phyloP scores from a whole-genome alignment of 2,797 vertebrate genomes.

The Natrix natrix region DNA sequence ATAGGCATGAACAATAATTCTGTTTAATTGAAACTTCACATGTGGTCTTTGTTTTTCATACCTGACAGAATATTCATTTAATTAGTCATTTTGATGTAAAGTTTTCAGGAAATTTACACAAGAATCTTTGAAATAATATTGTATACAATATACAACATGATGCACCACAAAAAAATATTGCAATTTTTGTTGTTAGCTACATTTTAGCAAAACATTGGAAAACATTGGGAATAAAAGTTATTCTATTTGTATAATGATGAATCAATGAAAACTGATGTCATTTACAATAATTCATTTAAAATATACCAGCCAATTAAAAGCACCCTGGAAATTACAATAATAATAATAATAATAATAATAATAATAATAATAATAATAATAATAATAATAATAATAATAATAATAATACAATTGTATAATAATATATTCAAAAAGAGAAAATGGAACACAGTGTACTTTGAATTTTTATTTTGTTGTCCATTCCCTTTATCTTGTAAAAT shows the following conservation, averaged over 20 bases:
- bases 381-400: too few species aligned
- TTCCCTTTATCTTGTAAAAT: not conserved
- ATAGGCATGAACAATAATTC: not conserved
- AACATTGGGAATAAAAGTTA: not conserved
- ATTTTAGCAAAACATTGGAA: not conserved
- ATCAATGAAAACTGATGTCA: not conserved
- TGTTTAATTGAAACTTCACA: not conserved
- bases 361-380: too few species aligned
- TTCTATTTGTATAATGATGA: not conserved
- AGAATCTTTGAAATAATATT: not conserved
- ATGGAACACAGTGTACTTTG: not conserved
- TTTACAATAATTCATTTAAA: not conserved
- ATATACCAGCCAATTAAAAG: not conserved
- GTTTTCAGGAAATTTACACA: not conserved
- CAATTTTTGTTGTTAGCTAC: not conserved
- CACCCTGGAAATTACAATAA: not conserved
- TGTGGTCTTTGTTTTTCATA: not conserved
- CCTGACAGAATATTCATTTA: not conserved
- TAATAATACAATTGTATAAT: not conserved
- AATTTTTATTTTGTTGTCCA: not conserved
- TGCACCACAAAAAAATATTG: not conserved
- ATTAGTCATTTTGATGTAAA: not conserved
- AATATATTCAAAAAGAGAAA: not conserved
- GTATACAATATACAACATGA: not conserved
- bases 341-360: not conserved